Evolutionary conservation across 2,888 invertebrate genomes (phyloP), one percentile per base, ranked within the genome.

Genomic region (Hanleya hanleyi): DNA sequence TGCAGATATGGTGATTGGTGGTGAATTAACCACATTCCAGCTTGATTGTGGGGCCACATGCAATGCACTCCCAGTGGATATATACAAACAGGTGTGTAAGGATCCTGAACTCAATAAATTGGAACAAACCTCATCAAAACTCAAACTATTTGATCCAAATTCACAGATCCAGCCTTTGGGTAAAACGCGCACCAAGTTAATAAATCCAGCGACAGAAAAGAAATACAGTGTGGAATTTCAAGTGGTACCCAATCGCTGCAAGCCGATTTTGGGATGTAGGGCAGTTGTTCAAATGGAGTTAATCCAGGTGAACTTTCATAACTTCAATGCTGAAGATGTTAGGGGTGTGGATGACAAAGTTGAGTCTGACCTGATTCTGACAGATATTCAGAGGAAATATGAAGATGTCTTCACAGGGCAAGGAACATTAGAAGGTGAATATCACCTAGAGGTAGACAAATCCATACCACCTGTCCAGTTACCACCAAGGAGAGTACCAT

Each of bases 151-250:
- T n/a, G n/a, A n/a, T n/a, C n/a, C n/a, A n/a, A n/a, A n/a, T n/a
- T n/a, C n/a, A n/a, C n/a, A n/a, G n/a, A n/a, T n/a, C n/a, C n/a
- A n/a, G n/a, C n/a, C n/a, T n/a, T n/a, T n/a, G n/a, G n/a, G n/a
- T n/a, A n/a, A n/a, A n/a, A n/a, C n/a, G n/a, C n/a, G n/a, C n/a
- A n/a, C n/a, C n/a, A n/a, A n/a, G n/a, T n/a, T n/a, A n/a, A n/a
- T n/a, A 37, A 77, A 73, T 49, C 69, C 62, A 3, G 67, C 64
- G 22, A 72, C 66, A 12, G 5, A 41, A n/a, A 73, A 69, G 32
- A 26, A 64, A 29, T 77, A 77, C 61, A 69, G n/a, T 29, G 18
- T 71, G 18, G 73, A 77, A 26, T 70, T 76, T 33, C 64, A 67
- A 18, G 32, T 73, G 5, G 70, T 73, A 4, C 35, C 67, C 22